Percentiles rank a stretch among this genome's conserved stretches.
phyloP scores from a whole-genome alignment of 2,113 vertebrate species.

The Mionectes macconnelli region DNA sequence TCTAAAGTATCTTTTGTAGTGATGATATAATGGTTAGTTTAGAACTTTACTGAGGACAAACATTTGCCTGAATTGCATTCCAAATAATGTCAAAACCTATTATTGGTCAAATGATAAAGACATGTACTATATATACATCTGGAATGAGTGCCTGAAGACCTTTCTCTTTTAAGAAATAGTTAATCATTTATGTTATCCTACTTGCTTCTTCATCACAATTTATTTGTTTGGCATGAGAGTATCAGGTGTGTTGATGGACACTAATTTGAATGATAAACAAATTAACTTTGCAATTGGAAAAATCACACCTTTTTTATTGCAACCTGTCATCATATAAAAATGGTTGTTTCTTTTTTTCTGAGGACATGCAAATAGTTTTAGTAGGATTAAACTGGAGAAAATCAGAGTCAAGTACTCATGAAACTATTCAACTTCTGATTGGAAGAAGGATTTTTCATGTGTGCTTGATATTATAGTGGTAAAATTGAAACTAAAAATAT shows the following conservation, averaged over 20 bases:
- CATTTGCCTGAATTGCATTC: neutral
- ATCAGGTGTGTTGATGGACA: neutral
- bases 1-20: neutral
- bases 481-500: neutral
- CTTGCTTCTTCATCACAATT: neutral
- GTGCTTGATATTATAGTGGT: neutral
- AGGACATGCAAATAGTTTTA: neutral
- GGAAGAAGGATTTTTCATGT: neutral
- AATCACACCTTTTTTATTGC: neutral
- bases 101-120: neutral
- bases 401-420: neutral
- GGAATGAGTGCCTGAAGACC: neutral
- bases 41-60: neutral
- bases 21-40: neutral
- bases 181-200: neutral
- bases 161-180: neutral
- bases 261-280: slow-evolving; percentile 48
- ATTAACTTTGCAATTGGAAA: slow-evolving; percentile 37
- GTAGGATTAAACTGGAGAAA: neutral
- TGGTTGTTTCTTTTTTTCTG: slow-evolving; percentile 1
- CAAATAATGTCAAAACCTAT: neutral
- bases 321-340: neutral
- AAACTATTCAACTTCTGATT: neutral
- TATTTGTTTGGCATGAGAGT: neutral
- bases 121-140: neutral